Percentiles rank a stretch among this genome's conserved stretches.
Evolutionary conservation across 37 sponge, comb jelly and placozoan species (phyloP).

Genomic region (Trichoplax adhaerens): DNA sequence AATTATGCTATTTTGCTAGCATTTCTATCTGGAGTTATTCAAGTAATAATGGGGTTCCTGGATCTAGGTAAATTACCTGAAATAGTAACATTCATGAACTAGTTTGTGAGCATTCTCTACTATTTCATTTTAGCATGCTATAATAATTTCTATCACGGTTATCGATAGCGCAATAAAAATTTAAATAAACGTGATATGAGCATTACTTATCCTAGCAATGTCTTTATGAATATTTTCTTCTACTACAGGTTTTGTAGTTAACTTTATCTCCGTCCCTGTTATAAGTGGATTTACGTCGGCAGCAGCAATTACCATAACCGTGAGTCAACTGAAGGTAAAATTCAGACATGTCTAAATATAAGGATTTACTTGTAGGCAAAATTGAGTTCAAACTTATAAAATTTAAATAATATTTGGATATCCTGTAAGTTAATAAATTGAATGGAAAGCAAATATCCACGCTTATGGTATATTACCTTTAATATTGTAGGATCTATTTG

Average conservation of each 20-base stretch:
- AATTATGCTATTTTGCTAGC: conserved; percentile 50
- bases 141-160: background rate
- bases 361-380: too few species aligned
- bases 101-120: too few species aligned
- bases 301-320: conserved; percentile 83
- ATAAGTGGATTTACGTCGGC: conserved; percentile 96
- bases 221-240: background rate
- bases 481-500: conserved; percentile 3
- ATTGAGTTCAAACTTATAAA: too few species aligned
- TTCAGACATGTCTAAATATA: too few species aligned
- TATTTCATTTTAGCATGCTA: background rate
- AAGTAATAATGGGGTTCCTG: conserved; percentile 59
- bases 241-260: conserved; percentile 58
- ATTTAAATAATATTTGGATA: too few species aligned
- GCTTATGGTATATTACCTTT: too few species aligned
- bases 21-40: conserved; percentile 58
- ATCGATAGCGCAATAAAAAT: background rate
- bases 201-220: background rate
- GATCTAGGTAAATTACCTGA: conserved; percentile 34
- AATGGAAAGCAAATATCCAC: too few species aligned
- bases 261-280: conserved; percentile 79
- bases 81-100: too few species aligned
- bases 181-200: background rate
- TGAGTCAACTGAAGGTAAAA: conserved; percentile 35
- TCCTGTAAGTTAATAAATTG: too few species aligned